Evolutionary conservation across 1,140 invertebrate species (phyloP).

Genomic region (Diploscapter pachys): DNA sequence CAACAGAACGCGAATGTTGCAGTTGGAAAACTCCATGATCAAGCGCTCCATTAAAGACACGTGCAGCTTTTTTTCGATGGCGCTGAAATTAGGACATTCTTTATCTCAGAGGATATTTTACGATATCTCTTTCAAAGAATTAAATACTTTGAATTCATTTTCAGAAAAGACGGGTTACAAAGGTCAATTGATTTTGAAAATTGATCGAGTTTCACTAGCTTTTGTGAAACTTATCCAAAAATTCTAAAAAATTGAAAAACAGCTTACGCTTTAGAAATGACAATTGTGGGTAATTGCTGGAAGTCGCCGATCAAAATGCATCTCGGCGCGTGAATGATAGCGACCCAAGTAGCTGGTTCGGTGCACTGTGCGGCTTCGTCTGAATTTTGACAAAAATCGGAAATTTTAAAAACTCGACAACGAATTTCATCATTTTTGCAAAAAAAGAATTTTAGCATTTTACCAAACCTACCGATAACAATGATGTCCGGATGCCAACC

Average conservation of each 20-base stretch:
- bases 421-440: no score
- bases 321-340: constrained; percentile 62
- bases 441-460: no score
- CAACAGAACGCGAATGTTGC: constrained; percentile 61
- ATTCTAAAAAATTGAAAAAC: no score
- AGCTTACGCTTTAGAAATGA: constrained; percentile 51
- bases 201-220: constrained; percentile 46
- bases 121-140: no score
- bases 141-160: no score
- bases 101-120: constrained; percentile 5
- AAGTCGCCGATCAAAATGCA: constrained; percentile 68
- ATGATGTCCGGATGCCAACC: no score
- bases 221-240: constrained; percentile 46
- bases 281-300: constrained; percentile 68
- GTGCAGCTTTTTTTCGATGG: constrained; percentile 60
- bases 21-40: constrained; percentile 59
- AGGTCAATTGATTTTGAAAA: background rate
- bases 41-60: constrained; percentile 67
- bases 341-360: constrained; percentile 68
- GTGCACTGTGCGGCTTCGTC: constrained; percentile 60
- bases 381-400: no score
- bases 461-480: no score
- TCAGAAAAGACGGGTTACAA: no score
- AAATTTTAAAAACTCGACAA: no score
- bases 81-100: background rate